Evolutionary conservation across 64 coral and sea anemone species (phyloP).

Genomic region (Acropora yongei): DNA sequence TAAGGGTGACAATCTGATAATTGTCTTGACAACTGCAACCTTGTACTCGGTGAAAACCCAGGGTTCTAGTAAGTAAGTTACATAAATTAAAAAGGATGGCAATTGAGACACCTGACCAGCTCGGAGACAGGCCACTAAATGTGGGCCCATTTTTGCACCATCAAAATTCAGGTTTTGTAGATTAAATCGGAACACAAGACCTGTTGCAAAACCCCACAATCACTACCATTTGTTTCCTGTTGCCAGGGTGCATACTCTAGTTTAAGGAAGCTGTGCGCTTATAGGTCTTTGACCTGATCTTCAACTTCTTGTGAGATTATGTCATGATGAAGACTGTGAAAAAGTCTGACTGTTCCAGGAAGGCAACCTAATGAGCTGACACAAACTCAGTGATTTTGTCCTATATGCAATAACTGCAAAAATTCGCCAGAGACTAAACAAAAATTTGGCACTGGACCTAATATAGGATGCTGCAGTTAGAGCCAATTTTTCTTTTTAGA

Average conservation of each 20-base stretch:
- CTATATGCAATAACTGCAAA: conserved; percentile 41
- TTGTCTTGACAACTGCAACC: background rate
- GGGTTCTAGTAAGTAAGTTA: background rate
- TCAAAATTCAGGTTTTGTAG: conserved; percentile 28
- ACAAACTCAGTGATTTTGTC: conserved; percentile 40
- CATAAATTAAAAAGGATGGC: conserved; percentile 20
- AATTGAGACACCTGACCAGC: conserved; percentile 19
- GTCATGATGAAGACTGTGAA: conserved; percentile 52
- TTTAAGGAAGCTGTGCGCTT: background rate
- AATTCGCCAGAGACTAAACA: conserved; percentile 38
- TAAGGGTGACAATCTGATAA: background rate
- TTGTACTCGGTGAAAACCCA: background rate
- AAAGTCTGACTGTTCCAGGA: conserved; percentile 16
- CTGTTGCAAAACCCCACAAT: conserved; percentile 52
- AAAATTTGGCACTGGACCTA: conserved; percentile 23
- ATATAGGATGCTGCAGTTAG: background rate
- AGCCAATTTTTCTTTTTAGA: too few species aligned
- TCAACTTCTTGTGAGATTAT: conserved; percentile 45
- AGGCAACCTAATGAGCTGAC: conserved; percentile 35
- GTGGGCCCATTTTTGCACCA: conserved; percentile 41
- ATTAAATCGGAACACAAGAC: conserved; percentile 26
- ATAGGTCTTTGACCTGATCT: conserved; percentile 27
- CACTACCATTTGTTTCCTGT: conserved; percentile 54
- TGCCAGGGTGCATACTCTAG: conserved; percentile 29
- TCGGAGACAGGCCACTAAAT: conserved; percentile 18